These are phyloP conservation scores for Cosmia pyralina DNA, from an alignment of 2,888 invertebrate genomes.

Conservation along the genomic window DNA sequence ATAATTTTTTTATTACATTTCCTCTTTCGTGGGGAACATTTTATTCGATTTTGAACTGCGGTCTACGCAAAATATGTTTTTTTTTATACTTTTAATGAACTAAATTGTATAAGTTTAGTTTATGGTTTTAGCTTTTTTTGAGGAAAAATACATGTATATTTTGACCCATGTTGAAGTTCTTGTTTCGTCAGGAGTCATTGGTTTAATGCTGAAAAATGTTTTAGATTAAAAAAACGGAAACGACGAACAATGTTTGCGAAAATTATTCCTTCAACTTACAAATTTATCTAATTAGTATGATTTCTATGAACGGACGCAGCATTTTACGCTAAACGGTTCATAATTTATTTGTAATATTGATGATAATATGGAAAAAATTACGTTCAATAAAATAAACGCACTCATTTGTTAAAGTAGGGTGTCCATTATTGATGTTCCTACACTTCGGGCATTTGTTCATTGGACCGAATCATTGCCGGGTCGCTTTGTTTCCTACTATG, in stretches of 20 bases:
- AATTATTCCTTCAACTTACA: not conserved
- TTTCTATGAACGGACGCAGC: not conserved
- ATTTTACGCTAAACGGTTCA: not conserved
- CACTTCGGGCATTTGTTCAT: conserved; percentile 65
- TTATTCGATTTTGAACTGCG: not conserved
- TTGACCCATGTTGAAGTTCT: too few relatives aligned
- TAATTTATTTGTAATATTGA: conserved; percentile 6
- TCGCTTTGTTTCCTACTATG: conserved; percentile 63
- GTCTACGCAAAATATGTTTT: not conserved
- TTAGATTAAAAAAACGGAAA: not conserved
- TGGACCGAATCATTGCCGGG: conserved; percentile 69
- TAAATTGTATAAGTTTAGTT: too few relatives aligned
- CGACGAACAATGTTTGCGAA: too few relatives aligned
- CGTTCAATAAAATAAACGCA: conserved; percentile 27
- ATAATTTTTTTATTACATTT: not conserved
- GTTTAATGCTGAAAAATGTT: not conserved
- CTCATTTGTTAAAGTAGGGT: conserved; percentile 47
- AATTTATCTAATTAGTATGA: not conserved
- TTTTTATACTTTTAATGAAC: too few relatives aligned
- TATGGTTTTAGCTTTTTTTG: too few relatives aligned
- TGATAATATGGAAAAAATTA: conserved; percentile 6
- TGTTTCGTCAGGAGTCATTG: not conserved
- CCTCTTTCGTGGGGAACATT: not conserved
- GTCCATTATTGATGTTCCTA: conserved; percentile 63
- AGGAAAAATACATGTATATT: too few relatives aligned